A percentile compares a stretch with the other conserved stretches of the same genome.
These are phyloP conservation scores for Zingel zingel DNA, from an alignment of 2,113 vertebrate genomes.

Conservation along the genomic window DNA sequence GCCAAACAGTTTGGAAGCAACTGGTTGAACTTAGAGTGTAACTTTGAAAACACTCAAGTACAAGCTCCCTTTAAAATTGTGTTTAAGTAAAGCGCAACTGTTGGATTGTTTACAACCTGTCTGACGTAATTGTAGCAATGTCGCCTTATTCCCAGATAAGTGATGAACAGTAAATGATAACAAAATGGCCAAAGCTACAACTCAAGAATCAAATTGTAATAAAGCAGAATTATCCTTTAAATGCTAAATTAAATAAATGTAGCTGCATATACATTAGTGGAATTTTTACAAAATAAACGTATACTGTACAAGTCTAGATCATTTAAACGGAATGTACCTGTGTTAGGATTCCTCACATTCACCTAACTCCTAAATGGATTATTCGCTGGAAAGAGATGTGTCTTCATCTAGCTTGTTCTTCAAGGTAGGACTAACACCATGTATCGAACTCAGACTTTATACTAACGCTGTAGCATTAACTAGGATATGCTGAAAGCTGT, in stretches of 20 bases:
- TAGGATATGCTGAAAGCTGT: too few species aligned
- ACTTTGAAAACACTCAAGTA: too few species aligned
- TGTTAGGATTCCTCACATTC: neutral
- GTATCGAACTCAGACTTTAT: neutral
- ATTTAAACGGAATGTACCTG: neutral
- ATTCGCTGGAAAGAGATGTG: neutral
- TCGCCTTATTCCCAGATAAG: neutral
- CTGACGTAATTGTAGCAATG: neutral
- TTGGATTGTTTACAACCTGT: neutral
- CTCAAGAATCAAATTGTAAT: neutral
- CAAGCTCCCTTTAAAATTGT: too few species aligned
- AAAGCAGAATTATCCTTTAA: neutral
- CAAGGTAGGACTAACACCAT: neutral
- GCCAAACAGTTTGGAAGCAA: too few species aligned
- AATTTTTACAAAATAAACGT: neutral
- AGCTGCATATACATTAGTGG: neutral
- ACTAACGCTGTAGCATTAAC: neutral
- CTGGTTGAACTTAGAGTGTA: too few species aligned
- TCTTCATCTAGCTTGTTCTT: neutral
- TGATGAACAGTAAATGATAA: neutral
- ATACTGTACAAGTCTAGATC: neutral
- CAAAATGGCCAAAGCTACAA: neutral
- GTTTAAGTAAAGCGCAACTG: neutral
- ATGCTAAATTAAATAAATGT: neutral
- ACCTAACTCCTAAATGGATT: slow-evolving; percentile 8